Evolutionary conservation across 1,140 invertebrate genomes (phyloP), one percentile per base, ranked within the genome.

Genomic region (Lasioglossum baleicum): DNA sequence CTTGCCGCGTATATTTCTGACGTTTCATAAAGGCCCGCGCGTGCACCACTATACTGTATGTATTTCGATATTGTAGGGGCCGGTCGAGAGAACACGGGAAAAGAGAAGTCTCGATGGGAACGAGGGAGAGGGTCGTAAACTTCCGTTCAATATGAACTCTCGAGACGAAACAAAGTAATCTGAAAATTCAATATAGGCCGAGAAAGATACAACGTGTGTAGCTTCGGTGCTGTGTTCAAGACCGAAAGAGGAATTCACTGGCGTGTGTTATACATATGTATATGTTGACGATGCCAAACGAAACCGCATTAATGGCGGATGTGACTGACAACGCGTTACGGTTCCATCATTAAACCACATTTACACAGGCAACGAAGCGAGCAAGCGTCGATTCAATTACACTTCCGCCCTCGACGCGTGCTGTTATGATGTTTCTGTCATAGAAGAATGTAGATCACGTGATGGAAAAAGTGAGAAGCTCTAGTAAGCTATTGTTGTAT

Each of bases 341-440:
- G 83, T 90, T 88, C 75, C 74, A 51, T 78, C 89, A 83, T 90
- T 89, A 89, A 48, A 74, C 85, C 83, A 80, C 80, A 75, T 89
- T 90, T 90, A 89, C 80, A 87, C 86, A 84, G 80, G 68, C 88
- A 82, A 66, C 88, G 85, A 84, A 88, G 81, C 90, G 87, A 75
- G 64, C 87, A 86, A 89, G 80, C 83, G 70, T 60, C 65, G 67
- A 75, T 78, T 65, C 75, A 67, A 85, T 76, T 71, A 58, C 58
- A 64, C 75, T 84, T 82, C 69, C 75, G 63, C 68, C 68, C 80
- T 80, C 76, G 69, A 73, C 60, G 22, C n/a, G 53, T 66, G 68
- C 64, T 82, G 74, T 48, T 69, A 17, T 53, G 40, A n/a, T 40
- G 22, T 65, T 66, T 71, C 7, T 56, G 78, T 56, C 53, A 7